These are phyloP conservation scores for Tenrec ecaudatus DNA, from an alignment of 2,113 vertebrate genomes.

Conservation along the genomic window DNA sequence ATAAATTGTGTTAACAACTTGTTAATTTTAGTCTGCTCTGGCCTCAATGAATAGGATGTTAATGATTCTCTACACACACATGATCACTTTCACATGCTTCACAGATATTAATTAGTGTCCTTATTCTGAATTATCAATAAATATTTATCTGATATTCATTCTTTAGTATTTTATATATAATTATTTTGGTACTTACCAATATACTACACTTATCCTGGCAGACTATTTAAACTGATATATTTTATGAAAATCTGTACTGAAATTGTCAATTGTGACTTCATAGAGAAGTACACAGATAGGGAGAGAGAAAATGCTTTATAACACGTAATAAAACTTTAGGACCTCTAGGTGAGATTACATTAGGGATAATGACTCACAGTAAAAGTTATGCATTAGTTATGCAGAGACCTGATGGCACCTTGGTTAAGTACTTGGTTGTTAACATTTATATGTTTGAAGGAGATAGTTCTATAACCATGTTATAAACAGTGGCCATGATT, in stretches of 20 bases:
- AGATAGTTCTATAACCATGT: not conserved
- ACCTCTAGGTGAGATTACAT: constrained; percentile 2
- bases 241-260: not conserved
- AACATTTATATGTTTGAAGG: constrained; percentile 11
- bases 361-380: not conserved
- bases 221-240: constrained; percentile 25
- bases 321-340: constrained; percentile 3
- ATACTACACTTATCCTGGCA: not conserved
- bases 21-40: not conserved
- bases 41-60: constrained; percentile 15
- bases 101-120: not conserved
- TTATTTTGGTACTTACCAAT: constrained; percentile 4
- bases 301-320: not conserved
- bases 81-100: constrained; percentile 22
- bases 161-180: not conserved
- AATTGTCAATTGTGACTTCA: not conserved
- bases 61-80: not conserved
- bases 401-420: too few species aligned
- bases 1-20: not conserved
- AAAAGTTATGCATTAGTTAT: not conserved
- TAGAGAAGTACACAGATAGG: not conserved
- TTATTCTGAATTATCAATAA: constrained; percentile 29
- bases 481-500: not conserved
- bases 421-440: not conserved
- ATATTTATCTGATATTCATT: constrained; percentile 16